Conservation (phyloP, 2,888 invertebrate genomes). For the Oligia strigilis region DNA sequence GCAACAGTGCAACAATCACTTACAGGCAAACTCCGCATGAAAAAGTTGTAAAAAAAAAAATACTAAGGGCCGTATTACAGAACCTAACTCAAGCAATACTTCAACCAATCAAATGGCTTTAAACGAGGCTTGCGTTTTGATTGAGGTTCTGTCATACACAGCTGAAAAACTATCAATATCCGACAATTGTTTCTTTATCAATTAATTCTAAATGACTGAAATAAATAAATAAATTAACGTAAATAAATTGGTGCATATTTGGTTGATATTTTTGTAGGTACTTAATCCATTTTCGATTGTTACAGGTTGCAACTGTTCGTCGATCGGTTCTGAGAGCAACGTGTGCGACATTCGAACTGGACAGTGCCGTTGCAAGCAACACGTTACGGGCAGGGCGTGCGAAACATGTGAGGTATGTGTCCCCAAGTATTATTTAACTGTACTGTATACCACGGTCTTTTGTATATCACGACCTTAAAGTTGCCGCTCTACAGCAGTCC, state of each 20-base stretch:
- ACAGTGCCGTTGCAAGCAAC: slow-evolving; percentile 94
- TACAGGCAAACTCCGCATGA: background rate
- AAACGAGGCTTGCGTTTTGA: background rate
- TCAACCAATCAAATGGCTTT: too few relatives aligned
- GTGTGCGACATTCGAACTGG: slow-evolving; percentile 95
- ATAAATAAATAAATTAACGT: background rate
- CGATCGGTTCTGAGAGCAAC: slow-evolving; percentile 92
- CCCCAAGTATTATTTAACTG: background rate
- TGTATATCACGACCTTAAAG: background rate
- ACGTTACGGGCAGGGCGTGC: slow-evolving; percentile 94
- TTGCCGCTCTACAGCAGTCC: background rate
- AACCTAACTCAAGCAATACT: too few relatives aligned
- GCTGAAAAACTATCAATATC: background rate
- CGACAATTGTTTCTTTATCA: too few relatives aligned
- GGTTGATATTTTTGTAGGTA: background rate
- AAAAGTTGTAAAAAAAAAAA: too few relatives aligned
- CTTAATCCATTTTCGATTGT: slow-evolving; percentile 72
- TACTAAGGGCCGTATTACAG: background rate
- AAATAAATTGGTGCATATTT: background rate
- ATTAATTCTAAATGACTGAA: background rate
- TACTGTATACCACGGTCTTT: background rate
- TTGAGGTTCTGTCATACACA: background rate
- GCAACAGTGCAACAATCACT: background rate
- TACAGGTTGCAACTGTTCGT: slow-evolving; percentile 96
- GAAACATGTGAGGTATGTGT: slow-evolving; percentile 93